phyloP scores from a whole-genome alignment of 2,797 vertebrate genomes.

The Halcyon smyrnensis region DNA sequence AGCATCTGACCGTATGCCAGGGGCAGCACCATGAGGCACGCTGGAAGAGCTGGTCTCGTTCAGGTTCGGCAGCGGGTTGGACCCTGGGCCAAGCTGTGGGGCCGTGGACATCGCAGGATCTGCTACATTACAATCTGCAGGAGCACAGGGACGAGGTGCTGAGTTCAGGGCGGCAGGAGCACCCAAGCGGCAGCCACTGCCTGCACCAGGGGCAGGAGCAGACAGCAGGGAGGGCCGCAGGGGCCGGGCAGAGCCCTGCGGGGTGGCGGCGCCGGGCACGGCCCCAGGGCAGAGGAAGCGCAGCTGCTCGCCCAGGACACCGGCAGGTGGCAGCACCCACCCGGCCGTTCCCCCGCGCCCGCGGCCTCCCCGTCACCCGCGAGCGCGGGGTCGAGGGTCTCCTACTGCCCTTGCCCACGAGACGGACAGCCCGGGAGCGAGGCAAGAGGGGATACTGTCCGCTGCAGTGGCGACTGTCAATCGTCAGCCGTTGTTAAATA shows the following conservation, averaged over 20 bases:
- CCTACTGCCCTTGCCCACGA: neutral
- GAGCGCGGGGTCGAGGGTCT: neutral
- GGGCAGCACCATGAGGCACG: conserved; percentile 78
- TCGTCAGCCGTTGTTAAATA: neutral
- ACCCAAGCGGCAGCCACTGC: neutral
- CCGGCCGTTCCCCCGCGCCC: neutral
- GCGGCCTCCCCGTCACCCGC: neutral
- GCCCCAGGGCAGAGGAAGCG: neutral
- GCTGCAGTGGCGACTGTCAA: rapidly evolving
- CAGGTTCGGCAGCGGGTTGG: conserved; percentile 82
- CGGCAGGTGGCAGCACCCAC: conserved; percentile 69
- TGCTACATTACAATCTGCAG: conserved; percentile 83
- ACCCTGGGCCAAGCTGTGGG: conserved; percentile 84
- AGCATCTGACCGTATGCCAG: conserved; percentile 72
- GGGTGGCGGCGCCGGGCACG: no score
- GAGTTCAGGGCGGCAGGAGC: neutral
- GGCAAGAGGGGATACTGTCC: neutral
- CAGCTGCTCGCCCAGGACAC: neutral
- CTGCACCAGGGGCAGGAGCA: neutral
- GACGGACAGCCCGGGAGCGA: neutral
- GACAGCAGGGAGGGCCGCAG: neutral
- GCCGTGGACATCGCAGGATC: conserved; percentile 85
- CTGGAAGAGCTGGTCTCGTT: conserved; percentile 81
- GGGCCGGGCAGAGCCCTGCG: neutral
- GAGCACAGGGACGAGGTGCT: neutral